A percentile compares a stretch with the other conserved stretches of the same genome.
Evolutionary conservation across 2,797 vertebrate species (phyloP).

Genomic region (Anniella stebbinsi): DNA sequence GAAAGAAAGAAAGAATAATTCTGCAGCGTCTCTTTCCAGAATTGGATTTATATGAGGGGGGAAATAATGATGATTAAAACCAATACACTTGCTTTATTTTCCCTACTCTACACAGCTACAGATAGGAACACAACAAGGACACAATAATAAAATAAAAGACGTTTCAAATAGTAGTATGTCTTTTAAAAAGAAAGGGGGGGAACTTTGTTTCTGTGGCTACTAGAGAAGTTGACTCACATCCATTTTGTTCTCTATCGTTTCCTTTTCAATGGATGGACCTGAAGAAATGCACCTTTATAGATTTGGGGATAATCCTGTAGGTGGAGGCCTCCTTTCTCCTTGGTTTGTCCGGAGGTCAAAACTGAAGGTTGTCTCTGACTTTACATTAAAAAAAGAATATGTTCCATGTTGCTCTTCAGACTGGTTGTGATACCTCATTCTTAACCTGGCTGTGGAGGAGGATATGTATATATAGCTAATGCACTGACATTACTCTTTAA

Average conservation of each 20-base stretch:
- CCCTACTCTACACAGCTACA: not conserved
- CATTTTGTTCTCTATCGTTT: slow-evolving; percentile 68
- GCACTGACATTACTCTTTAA: not conserved
- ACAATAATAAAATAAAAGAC: not conserved
- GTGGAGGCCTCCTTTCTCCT: slow-evolving; percentile 57
- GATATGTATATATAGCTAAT: not conserved
- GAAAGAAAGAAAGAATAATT: slow-evolving; percentile 26
- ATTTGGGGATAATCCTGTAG: slow-evolving; percentile 45
- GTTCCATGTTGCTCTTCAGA: slow-evolving; percentile 82
- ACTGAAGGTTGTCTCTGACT: slow-evolving; percentile 80
- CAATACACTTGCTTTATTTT: slow-evolving; percentile 12
- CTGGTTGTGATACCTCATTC: slow-evolving; percentile 79
- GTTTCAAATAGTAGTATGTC: slow-evolving; percentile 22
- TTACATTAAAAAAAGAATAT: slow-evolving; percentile 81
- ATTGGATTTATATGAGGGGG: slow-evolving; percentile 27
- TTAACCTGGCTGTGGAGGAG: not conserved
- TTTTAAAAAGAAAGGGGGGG: slow-evolving; percentile 41
- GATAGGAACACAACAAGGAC: slow-evolving; percentile 27
- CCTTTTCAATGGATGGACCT: slow-evolving; percentile 68
- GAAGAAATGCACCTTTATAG: slow-evolving; percentile 60
- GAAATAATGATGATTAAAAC: not conserved
- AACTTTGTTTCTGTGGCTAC: slow-evolving; percentile 50
- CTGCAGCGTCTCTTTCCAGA: slow-evolving; percentile 53
- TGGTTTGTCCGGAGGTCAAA: slow-evolving; percentile 65
- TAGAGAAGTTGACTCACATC: slow-evolving; percentile 57